phyloP scores from a whole-genome alignment of 2,888 invertebrate genomes.

The Magallana nippona region DNA sequence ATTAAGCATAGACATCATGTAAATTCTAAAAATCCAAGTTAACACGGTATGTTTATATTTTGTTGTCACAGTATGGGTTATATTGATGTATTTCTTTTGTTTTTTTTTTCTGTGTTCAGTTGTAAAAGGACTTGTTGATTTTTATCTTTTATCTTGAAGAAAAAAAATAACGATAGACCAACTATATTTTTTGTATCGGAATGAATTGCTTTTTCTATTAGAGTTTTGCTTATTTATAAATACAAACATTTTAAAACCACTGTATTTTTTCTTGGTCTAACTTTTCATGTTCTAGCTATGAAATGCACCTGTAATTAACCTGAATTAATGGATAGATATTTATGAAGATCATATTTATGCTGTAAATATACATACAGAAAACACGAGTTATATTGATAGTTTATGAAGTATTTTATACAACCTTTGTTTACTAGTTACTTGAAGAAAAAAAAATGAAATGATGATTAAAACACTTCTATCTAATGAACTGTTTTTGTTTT shows the following conservation, averaged over 20 bases:
- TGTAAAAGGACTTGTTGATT: constrained; percentile 20
- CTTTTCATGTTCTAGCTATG: not conserved
- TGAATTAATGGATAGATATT: not conserved
- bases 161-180: not conserved
- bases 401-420: constrained; percentile 31
- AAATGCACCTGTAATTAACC: constrained; percentile 12
- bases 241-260: not conserved
- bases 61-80: constrained; percentile 24
- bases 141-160: not conserved
- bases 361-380: not conserved
- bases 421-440: constrained; percentile 17
- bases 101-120: constrained; percentile 24
- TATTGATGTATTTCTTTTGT: constrained; percentile 6
- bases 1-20: not conserved
- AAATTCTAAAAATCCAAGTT: not conserved
- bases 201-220: too few species aligned
- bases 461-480: constrained; percentile 26
- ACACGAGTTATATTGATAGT: not conserved
- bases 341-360: constrained; percentile 20
- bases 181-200: not conserved
- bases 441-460: constrained; percentile 3
- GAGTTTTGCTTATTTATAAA: too few species aligned
- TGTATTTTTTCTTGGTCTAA: not conserved
- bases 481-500: not conserved
- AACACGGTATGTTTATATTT: constrained; percentile 25